These are phyloP conservation scores for Cariama cristata DNA, from an alignment of 2,113 vertebrate species.

Conservation along the genomic window DNA sequence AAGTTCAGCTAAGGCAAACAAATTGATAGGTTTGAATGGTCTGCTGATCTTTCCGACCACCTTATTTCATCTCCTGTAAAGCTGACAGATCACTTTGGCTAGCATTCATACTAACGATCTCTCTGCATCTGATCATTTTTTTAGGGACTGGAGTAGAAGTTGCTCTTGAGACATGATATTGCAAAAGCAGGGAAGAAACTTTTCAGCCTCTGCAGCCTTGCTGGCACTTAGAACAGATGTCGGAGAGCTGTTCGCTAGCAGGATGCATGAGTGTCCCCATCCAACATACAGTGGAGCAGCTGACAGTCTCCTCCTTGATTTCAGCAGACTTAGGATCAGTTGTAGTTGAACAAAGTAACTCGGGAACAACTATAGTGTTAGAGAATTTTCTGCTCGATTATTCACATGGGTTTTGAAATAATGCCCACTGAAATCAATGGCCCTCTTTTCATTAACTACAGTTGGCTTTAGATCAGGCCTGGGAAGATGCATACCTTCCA, in stretches of 20 bases:
- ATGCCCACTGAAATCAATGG: background rate
- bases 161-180: background rate
- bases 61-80: background rate
- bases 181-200: background rate
- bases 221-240: fast-evolving
- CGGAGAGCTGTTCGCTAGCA: background rate
- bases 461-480: slow-evolving; percentile 16
- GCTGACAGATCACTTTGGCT: background rate
- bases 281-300: background rate
- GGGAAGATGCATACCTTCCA: slow-evolving; percentile 13
- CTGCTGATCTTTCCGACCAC: background rate
- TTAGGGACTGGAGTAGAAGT: background rate
- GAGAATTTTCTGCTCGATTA: slow-evolving; percentile 20
- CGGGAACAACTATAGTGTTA: background rate
- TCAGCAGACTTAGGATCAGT: background rate
- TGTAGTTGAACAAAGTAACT: background rate
- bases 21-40: background rate
- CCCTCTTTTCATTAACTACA: slow-evolving; percentile 14
- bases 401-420: slow-evolving; percentile 16
- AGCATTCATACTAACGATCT: background rate
- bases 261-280: background rate
- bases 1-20: background rate
- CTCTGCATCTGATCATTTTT: background rate
- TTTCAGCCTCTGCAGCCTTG: background rate
- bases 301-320: background rate